Evolutionary conservation across 2,797 vertebrate species (phyloP).

Genomic region (Sphaeramia orbicularis): DNA sequence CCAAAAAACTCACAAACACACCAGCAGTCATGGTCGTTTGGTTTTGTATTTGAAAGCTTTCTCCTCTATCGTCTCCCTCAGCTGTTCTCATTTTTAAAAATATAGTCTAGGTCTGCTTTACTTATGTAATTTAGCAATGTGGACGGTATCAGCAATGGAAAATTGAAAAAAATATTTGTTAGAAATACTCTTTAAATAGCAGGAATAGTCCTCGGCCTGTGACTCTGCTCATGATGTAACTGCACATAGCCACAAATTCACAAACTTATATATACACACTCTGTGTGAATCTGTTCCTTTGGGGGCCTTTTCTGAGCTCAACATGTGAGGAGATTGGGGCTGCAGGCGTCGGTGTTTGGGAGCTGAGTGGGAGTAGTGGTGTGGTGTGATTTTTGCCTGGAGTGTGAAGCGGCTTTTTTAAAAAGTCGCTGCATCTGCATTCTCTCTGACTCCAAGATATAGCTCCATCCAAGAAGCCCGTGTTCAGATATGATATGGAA

Average conservation of each 20-base stretch:
- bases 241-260: not conserved
- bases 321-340: constrained; percentile 22
- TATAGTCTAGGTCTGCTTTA: not conserved
- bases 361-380: constrained; percentile 53
- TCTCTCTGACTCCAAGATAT: constrained; percentile 52
- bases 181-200: no score
- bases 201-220: no score
- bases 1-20: not conserved
- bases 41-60: not conserved
- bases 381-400: constrained; percentile 53
- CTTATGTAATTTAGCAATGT: not conserved
- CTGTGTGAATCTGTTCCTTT: constrained; percentile 5
- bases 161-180: not conserved
- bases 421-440: constrained; percentile 69
- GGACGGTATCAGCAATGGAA: not conserved
- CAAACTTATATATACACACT: constrained; percentile 11
- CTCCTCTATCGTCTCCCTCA: not conserved
- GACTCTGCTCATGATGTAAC: no score
- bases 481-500: constrained; percentile 36
- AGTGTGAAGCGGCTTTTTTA: constrained; percentile 54
- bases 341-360: constrained; percentile 19
- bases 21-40: constrained; percentile 3
- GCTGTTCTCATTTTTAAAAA: not conserved
- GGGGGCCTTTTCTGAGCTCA: constrained; percentile 22
- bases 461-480: constrained; percentile 50